A percentile compares a stretch with the other conserved stretches of the same genome.
These are phyloP conservation scores for Parus major DNA, from an alignment of 2,113 vertebrate species.

Conservation along the genomic window DNA sequence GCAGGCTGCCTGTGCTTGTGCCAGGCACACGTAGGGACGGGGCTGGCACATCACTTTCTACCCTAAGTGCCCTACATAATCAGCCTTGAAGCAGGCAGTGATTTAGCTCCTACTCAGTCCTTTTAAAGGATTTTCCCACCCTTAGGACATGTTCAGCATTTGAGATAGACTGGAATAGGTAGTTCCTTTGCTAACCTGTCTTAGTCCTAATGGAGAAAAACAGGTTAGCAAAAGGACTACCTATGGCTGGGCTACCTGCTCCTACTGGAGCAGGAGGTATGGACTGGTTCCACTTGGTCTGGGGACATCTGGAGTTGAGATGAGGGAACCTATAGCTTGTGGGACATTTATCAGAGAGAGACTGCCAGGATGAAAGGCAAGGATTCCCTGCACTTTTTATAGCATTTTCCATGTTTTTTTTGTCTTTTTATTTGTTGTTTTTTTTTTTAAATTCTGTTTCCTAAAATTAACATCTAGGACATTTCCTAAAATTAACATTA, in stretches of 20 bases:
- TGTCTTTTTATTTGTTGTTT: background rate
- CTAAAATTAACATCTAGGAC: background rate
- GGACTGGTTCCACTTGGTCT: background rate
- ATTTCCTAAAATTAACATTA: background rate
- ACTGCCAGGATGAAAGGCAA: background rate
- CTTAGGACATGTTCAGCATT: background rate
- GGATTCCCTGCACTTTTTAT: background rate
- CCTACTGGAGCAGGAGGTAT: accelerated
- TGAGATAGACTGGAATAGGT: background rate
- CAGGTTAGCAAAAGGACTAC: background rate
- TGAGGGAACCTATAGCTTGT: background rate
- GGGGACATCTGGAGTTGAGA: background rate
- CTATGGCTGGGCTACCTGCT: background rate
- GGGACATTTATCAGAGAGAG: background rate
- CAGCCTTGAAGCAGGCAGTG: background rate
- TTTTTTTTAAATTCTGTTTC: background rate
- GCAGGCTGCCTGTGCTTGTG: background rate
- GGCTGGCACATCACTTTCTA: background rate
- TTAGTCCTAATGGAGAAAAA: background rate
- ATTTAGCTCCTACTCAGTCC: background rate
- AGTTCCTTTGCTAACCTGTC: background rate
- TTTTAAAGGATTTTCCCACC: background rate
- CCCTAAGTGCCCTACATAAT: background rate
- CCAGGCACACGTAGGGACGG: background rate
- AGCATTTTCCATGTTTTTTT: background rate